Base-by-base conservation (phyloP, 2,888 invertebrate genomes). In the Zeuzera pyrina region DNA sequence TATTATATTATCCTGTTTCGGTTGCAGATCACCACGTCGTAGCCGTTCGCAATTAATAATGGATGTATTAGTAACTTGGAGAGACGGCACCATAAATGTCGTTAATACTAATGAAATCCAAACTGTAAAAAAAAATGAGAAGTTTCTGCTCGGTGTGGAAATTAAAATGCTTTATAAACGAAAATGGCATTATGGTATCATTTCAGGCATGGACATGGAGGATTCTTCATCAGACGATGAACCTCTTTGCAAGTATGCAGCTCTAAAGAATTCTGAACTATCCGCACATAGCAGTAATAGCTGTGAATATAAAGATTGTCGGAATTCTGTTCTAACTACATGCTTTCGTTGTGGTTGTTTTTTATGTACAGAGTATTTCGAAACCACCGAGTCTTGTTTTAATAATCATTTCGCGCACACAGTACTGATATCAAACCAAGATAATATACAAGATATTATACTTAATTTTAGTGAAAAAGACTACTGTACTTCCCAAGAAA, bases 141-240 rank as follows among this genome's bases (percentile, higher is more conserved):
- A 22, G 22, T 22, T 22, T 11, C 22, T 22, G 22, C 22, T 10
- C 11, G 6, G 22, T 22, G 22, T 22, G 3, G 11, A 22, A 11
- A 11, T 22, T 22, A 22, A 22, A 11, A 22, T 22, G 22, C 22
- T 22, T 22, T 22, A 22, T 22, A 22, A 22, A 22, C 22, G 22
- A n/a, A 22, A 22, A 22, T 22, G 22, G 22, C 11, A 22, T 22
- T 22, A 22, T 22, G 22, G 22, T 11, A 22, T 11, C 6, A 22
- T 22, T 22, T n/a, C 22, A 22, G 22, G n/a, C 22, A 22, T 11
- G 22, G 22, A 22, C n/a, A n/a, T n/a, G n/a, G n/a, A n/a, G 11
- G 22, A 22, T 2, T 22, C 22, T 5, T 22, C 22, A 22, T 22
- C 22, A 22, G 22, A 22, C 11, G 22, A 22, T 2, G n/a, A 22